Evolutionary conservation across 2,797 vertebrate genomes (phyloP).

Genomic region (Emydoidea blandingii): DNA sequence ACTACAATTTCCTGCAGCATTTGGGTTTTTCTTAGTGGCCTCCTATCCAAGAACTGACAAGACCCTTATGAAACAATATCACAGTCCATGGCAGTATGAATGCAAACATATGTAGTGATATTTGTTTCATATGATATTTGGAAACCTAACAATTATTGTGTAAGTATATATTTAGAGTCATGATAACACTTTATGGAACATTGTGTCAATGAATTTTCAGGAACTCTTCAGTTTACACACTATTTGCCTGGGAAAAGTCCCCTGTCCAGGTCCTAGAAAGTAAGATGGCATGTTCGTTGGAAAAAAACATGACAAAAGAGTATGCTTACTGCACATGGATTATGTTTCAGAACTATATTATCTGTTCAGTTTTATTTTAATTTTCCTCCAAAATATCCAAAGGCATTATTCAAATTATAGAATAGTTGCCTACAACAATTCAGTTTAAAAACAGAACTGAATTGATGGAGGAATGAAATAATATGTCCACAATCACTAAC

Average conservation of each 20-base stretch:
- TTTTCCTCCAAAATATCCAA: neutral
- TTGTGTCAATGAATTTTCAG: neutral
- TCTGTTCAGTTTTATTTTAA: neutral
- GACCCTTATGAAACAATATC: constrained; percentile 74
- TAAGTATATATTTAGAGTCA: constrained; percentile 17
- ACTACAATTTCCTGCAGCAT: constrained; percentile 73
- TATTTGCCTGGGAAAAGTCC: neutral
- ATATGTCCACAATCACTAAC: neutral
- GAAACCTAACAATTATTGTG: neutral
- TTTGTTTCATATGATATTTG: constrained; percentile 18
- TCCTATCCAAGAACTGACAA: constrained; percentile 69
- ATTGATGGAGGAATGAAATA: neutral
- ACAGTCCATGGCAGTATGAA: constrained; percentile 50
- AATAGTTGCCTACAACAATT: neutral
- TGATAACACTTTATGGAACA: constrained; percentile 12
- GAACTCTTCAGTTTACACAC: neutral
- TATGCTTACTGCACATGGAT: constrained; percentile 19
- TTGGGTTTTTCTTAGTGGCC: constrained; percentile 74
- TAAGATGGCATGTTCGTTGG: neutral
- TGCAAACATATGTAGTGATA: neutral
- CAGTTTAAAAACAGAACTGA: neutral
- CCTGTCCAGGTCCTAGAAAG: constrained; percentile 18
- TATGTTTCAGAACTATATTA: neutral
- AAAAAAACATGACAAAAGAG: neutral
- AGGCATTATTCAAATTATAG: neutral